phyloP scores from a whole-genome alignment of 2,888 invertebrate species.

The Nemapogon koenigi region DNA sequence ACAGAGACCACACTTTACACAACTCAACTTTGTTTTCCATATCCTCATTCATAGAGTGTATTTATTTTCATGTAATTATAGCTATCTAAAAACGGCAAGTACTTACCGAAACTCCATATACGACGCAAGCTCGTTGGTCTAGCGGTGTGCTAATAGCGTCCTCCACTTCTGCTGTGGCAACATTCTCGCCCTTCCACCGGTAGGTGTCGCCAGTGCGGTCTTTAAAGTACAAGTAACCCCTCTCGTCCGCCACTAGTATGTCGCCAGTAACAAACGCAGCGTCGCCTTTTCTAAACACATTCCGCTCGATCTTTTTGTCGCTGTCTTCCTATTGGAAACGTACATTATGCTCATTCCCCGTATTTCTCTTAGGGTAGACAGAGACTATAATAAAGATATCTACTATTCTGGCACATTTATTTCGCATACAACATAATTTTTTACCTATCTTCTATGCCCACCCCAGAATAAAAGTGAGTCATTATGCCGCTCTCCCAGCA shows the following conservation, averaged over 20 bases:
- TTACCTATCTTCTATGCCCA: too few species aligned
- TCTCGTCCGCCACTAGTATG: slow-evolving; percentile 86
- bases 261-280: slow-evolving; percentile 91
- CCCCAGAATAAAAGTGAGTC: too few species aligned
- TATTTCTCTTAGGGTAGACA: too few species aligned
- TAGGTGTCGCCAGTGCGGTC: slow-evolving; percentile 89
- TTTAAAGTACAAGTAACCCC: slow-evolving; percentile 93
- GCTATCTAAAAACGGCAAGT: not conserved
- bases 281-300: slow-evolving; percentile 88
- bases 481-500: too few species aligned
- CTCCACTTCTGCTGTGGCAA: slow-evolving; percentile 95
- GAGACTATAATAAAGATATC: too few species aligned
- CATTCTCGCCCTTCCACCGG: slow-evolving; percentile 96
- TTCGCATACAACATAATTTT: too few species aligned
- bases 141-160: slow-evolving; percentile 81
- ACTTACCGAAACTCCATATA: slow-evolving; percentile 90
- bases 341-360: too few species aligned
- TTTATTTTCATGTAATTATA: not conserved
- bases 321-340: slow-evolving; percentile 81
- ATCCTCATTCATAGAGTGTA: too few species aligned
- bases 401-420: too few species aligned
- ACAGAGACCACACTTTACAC: too few species aligned
- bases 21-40: too few species aligned
- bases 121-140: slow-evolving; percentile 78
- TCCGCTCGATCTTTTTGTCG: slow-evolving; percentile 80